phyloP scores from a whole-genome alignment of 2,113 vertebrate species.

The Scomber colias region DNA sequence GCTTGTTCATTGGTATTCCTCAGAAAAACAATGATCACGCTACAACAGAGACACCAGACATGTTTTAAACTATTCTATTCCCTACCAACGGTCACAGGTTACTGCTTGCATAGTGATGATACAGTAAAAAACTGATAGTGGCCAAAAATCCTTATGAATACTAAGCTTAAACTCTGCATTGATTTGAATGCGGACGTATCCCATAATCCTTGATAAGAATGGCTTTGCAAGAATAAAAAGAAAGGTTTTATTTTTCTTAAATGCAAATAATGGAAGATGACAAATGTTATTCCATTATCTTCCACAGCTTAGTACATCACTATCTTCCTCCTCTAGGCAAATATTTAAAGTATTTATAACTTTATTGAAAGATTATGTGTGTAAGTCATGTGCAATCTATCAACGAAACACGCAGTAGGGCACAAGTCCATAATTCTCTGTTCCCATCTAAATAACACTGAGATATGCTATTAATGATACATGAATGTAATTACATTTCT shows the following conservation, averaged over 20 bases:
- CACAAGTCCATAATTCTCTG: slow-evolving; percentile 50
- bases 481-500: slow-evolving; percentile 74
- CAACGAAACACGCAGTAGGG: slow-evolving; percentile 4
- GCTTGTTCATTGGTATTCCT: slow-evolving; percentile 17
- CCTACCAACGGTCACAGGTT: slow-evolving; percentile 33
- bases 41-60: slow-evolving; percentile 15
- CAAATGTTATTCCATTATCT: slow-evolving; percentile 55
- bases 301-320: slow-evolving; percentile 36
- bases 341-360: slow-evolving; percentile 63
- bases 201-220: slow-evolving; percentile 59
- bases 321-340: slow-evolving; percentile 53
- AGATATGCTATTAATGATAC: slow-evolving; percentile 76
- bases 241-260: slow-evolving; percentile 45
- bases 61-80: slow-evolving; percentile 26
- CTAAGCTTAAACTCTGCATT: slow-evolving; percentile 29
- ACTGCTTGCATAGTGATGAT: slow-evolving; percentile 41
- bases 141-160: slow-evolving; percentile 41
- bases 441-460: slow-evolving; percentile 65
- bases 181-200: slow-evolving; percentile 52
- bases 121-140: slow-evolving; percentile 28
- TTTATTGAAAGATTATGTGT: slow-evolving; percentile 62
- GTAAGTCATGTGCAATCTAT: slow-evolving; percentile 52
- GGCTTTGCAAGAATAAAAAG: slow-evolving; percentile 39
- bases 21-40: slow-evolving; percentile 25
- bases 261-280: slow-evolving; percentile 66